Evolutionary conservation across 2,113 vertebrate genomes (phyloP), one percentile per base, ranked within the genome.

Genomic region (Sinocyclocheilus anshuiensis): DNA sequence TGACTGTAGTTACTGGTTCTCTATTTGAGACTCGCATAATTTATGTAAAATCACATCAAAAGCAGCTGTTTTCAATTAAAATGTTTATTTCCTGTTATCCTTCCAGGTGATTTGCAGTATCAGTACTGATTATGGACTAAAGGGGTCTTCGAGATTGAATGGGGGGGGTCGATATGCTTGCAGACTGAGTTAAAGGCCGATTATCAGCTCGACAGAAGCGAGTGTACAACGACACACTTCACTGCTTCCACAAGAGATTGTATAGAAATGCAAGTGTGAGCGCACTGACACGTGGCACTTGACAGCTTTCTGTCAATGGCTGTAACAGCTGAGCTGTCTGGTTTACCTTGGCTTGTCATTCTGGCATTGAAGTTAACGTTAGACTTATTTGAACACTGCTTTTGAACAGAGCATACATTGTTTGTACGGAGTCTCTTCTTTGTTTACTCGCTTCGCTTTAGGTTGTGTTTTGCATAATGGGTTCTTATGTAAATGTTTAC

Each of bases 281-380:
- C 20, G 3, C 45, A 76, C 42, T 72, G 63, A 76, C 83, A 85
- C 69, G 71, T 88, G 57, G 71, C 69, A 22, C 2, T 29, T 69
- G 71, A 69, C 45, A 76, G 2, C 45, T 48, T 12, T 48, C 65
- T 71, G 42, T 55, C 63, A 67, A 4, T 20, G 22, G n/a, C n/a
- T 63, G 57, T 42, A 50, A 29, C 24, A 12, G 9, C n/a, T 45
- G 13, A 12, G 9, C n/a, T 45, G 13, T 81, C 39, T 67, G 24
- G 24, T 67, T 48, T 48, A 4, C 18, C 18, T 50, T 48, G 36
- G 6, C n/a, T 20, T 48, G 36, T 65, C 12, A 45, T 24, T 81
- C 3, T 69, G 29, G 7, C 8, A 4, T 20, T n/a, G 6, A 24
- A 45, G 22, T 24, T 45, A n/a, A 22, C 12, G 6, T 16, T 8